Conservation (phyloP, 1,140 invertebrate species). For the Nephila pilipes region DNA sequence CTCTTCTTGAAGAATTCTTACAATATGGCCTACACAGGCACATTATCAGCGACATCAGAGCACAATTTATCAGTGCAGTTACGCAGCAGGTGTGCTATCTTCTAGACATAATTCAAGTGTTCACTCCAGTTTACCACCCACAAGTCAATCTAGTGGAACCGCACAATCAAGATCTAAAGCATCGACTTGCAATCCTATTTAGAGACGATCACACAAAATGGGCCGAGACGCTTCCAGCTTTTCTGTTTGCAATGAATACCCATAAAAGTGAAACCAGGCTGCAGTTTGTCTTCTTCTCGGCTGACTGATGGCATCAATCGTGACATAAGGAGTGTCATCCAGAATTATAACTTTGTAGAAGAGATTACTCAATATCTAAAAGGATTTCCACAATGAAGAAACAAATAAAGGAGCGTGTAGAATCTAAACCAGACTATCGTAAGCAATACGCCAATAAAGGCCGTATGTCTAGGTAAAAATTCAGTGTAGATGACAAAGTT, state of each 20-base stretch:
- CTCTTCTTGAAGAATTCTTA: slow-evolving; percentile 47
- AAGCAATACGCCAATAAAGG: too few species aligned
- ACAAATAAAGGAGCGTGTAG: too few species aligned
- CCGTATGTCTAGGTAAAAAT: too few species aligned
- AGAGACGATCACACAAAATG: slow-evolving; percentile 22
- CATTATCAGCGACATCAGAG: slow-evolving; percentile 43
- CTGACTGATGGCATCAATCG: too few species aligned
- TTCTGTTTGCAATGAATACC: slow-evolving; percentile 32
- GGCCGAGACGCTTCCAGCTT: too few species aligned
- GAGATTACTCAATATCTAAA: too few species aligned
- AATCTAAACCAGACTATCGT: too few species aligned
- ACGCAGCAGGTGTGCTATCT: slow-evolving; percentile 26
- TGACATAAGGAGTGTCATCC: too few species aligned
- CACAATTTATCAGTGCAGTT: slow-evolving; percentile 54
- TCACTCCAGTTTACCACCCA: slow-evolving; percentile 40
- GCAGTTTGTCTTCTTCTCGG: too few species aligned
- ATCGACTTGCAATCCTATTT: slow-evolving; percentile 9
- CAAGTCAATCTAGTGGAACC: slow-evolving; percentile 61
- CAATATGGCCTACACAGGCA: slow-evolving; percentile 35
- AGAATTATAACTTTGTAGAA: too few species aligned
- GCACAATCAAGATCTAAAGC: slow-evolving; percentile 51
- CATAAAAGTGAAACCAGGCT: slow-evolving; percentile 18
- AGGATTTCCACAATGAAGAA: too few species aligned
- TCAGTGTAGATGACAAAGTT: too few species aligned
- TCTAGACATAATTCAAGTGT: slow-evolving; percentile 6